Percentiles rank a stretch among this genome's conserved stretches.
phyloP scores from a whole-genome alignment of 2,888 invertebrate species.

The Petrophora chlorosata region DNA sequence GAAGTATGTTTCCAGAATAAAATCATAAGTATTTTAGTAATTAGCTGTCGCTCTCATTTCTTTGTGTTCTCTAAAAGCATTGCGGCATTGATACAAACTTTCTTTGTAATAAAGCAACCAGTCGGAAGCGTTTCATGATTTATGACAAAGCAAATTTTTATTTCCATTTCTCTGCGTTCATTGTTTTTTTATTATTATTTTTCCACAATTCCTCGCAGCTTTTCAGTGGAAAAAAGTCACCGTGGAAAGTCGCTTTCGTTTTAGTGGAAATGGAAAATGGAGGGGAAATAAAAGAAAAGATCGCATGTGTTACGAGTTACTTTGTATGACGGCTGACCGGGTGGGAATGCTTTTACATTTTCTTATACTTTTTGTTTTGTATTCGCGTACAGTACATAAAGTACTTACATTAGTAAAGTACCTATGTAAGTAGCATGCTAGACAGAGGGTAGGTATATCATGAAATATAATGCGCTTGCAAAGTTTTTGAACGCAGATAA shows the following conservation, averaged over 20 bases:
- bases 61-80: slow-evolving; percentile 57
- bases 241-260: slow-evolving; percentile 78
- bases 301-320: slow-evolving; percentile 63
- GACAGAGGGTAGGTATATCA: too few species aligned
- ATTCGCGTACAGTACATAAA: slow-evolving; percentile 5
- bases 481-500: too few species aligned
- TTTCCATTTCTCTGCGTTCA: slow-evolving; percentile 76
- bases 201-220: slow-evolving; percentile 74
- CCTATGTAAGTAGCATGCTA: too few species aligned
- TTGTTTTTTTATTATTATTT: slow-evolving; percentile 71
- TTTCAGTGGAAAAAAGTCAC: slow-evolving; percentile 72
- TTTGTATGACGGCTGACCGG: slow-evolving; percentile 38
- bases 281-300: slow-evolving; percentile 70
- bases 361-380: slow-evolving; percentile 40
- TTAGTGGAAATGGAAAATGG: slow-evolving; percentile 76
- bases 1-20: slow-evolving; percentile 14
- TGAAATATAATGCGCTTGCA: too few species aligned
- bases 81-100: slow-evolving; percentile 71
- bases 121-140: slow-evolving; percentile 79
- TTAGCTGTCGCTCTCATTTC: slow-evolving; percentile 51
- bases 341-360: slow-evolving; percentile 58
- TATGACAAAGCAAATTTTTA: slow-evolving; percentile 82
- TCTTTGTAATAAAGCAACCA: slow-evolving; percentile 74
- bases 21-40: slow-evolving; percentile 38
- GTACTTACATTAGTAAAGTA: too few species aligned